Percentiles rank a stretch among this genome's conserved stretches.
These are phyloP conservation scores for Rhopilema esculentum DNA, from an alignment of 30 jellyfish, hydroid and myxozoan genomes.

Conservation along the genomic window DNA sequence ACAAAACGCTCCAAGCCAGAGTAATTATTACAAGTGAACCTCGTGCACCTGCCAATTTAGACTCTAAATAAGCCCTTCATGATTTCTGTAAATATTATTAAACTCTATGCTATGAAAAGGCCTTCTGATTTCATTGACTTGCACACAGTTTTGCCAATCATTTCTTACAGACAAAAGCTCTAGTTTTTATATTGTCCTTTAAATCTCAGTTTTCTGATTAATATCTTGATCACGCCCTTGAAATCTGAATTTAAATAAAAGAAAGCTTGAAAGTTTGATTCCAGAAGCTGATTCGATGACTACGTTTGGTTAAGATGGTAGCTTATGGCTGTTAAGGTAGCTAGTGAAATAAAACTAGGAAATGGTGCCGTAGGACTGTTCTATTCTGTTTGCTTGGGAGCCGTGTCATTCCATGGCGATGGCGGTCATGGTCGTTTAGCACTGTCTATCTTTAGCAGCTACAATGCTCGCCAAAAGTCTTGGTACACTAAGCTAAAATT, in stretches of 20 bases:
- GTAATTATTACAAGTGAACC: not conserved
- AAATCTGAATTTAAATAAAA: not conserved
- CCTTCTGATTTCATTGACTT: not conserved
- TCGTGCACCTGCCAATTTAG: not conserved
- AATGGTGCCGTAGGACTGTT: too few species aligned
- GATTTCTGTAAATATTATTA: not conserved
- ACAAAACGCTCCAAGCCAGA: not conserved
- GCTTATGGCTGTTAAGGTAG: too few species aligned
- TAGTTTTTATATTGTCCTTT: not conserved
- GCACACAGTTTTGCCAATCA: not conserved
- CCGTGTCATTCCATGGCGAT: too few species aligned
- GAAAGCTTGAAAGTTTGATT: not conserved
- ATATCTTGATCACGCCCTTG: not conserved
- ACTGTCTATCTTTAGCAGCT: too few species aligned
- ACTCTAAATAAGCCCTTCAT: not conserved
- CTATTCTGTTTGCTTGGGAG: too few species aligned
- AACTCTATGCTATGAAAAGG: not conserved
- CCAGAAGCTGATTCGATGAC: too few species aligned
- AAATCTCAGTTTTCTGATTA: not conserved
- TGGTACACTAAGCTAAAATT: too few species aligned
- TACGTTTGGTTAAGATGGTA: too few species aligned
- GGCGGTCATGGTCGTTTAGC: too few species aligned
- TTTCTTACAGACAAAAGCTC: not conserved
- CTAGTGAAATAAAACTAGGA: too few species aligned
- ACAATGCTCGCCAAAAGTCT: too few species aligned